Evolutionary conservation across 2,113 vertebrate species (phyloP).

Genomic region (Hystrix cristata): DNA sequence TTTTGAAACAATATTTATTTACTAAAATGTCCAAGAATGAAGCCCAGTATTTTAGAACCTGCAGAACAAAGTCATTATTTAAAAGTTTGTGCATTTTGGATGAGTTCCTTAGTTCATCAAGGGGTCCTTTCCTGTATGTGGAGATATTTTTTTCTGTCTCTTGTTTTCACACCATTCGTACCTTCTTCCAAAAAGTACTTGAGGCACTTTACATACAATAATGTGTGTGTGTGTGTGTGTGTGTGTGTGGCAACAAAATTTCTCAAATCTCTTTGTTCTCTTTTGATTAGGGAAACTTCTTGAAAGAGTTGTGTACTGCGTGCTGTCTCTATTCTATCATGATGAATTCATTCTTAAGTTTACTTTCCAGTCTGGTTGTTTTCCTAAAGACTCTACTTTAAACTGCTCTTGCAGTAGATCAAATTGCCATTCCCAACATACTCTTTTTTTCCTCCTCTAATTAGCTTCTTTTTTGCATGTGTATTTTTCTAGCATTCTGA

Average conservation of each 20-base stretch:
- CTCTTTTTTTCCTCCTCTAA: background rate
- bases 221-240: background rate
- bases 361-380: background rate
- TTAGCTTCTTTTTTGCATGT: background rate
- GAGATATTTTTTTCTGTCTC: background rate
- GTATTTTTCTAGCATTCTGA: background rate
- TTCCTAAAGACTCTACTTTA: background rate
- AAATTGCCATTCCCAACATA: background rate
- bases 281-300: background rate
- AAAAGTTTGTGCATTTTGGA: background rate
- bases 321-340: background rate
- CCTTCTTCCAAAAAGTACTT: background rate
- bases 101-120: background rate
- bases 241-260: background rate
- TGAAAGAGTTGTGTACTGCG: background rate
- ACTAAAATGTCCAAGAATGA: conserved; percentile 32
- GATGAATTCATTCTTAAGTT: background rate
- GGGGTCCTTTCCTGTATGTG: background rate
- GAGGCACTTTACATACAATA: background rate
- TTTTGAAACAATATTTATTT: conserved; percentile 16
- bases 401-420: background rate
- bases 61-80: background rate
- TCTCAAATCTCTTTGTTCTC: background rate
- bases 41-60: background rate
- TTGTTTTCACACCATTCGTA: background rate